Evolutionary conservation across 64 coral and sea anemone genomes (phyloP).

Genomic region (Stylophora pistillata): DNA sequence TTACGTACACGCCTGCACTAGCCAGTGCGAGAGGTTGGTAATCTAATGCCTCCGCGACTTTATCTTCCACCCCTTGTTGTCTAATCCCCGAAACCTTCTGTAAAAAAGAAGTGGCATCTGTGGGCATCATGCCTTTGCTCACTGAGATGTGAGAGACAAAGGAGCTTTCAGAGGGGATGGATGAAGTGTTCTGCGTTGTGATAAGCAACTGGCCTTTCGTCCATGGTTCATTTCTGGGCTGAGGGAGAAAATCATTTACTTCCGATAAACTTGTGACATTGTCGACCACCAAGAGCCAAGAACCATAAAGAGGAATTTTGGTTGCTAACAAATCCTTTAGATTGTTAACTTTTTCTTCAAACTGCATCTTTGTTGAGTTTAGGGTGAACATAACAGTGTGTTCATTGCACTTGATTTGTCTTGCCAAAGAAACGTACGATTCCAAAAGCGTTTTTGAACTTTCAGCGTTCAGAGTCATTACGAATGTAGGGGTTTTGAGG

Average conservation of each 20-base stretch:
- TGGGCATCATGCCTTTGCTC: conserved; percentile 26
- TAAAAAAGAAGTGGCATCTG: conserved; percentile 27
- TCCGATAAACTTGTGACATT: too few relatives aligned
- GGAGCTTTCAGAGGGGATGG: conserved; percentile 14
- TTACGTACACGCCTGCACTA: conserved; percentile 39
- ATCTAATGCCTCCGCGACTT: conserved; percentile 32
- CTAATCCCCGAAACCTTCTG: conserved; percentile 17
- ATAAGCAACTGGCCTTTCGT: conserved; percentile 36
- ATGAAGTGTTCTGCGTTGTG: conserved; percentile 48
- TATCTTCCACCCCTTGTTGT: conserved; percentile 1
- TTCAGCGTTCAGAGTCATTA: conserved; percentile 41
- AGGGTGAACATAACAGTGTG: background rate
- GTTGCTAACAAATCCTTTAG: background rate
- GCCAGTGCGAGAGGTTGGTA: conserved; percentile 58
- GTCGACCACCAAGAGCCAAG: too few relatives aligned
- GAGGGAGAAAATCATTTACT: too few relatives aligned
- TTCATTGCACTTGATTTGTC: conserved; percentile 12
- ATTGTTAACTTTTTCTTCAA: conserved; percentile 28
- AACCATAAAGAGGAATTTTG: too few relatives aligned
- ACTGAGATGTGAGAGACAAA: conserved; percentile 13
- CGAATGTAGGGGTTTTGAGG: background rate
- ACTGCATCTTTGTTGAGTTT: conserved; percentile 6
- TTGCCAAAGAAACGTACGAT: conserved; percentile 12
- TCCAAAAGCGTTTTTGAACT: conserved; percentile 27
- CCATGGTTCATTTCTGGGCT: too few relatives aligned